A percentile compares a stretch with the other conserved stretches of the same genome.
phyloP scores from a whole-genome alignment of 2,797 vertebrate genomes.

The Gambusia yucatana region DNA sequence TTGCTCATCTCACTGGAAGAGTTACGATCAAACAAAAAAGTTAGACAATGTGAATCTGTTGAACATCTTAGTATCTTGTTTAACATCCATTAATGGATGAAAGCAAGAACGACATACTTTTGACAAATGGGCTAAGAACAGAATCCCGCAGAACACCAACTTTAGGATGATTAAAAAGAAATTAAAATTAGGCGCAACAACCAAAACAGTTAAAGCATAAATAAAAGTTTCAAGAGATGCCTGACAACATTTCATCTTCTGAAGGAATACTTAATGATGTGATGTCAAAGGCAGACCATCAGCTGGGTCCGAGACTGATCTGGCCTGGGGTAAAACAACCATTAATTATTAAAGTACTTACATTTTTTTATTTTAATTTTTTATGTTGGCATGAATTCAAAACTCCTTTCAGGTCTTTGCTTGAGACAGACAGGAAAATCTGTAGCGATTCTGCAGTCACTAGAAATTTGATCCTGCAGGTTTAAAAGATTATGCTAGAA shows the following conservation, averaged over 20 bases:
- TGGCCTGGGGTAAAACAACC: not conserved
- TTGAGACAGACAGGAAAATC: not conserved
- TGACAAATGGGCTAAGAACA: not conserved
- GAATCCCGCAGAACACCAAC: not conserved
- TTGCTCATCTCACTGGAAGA: not conserved
- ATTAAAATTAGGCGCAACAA: not conserved
- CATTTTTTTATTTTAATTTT: slow-evolving; percentile 7
- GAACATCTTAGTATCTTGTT: not conserved
- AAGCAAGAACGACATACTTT: not conserved
- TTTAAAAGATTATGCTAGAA: slow-evolving; percentile 3
- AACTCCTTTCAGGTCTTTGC: not conserved
- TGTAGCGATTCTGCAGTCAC: not conserved
- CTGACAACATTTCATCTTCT: not conserved
- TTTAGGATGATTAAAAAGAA: not conserved
- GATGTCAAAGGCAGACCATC: not conserved
- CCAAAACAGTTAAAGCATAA: not conserved
- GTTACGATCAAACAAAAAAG: not conserved
- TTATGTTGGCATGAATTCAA: not conserved
- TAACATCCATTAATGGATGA: not conserved
- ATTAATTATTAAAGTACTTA: not conserved
- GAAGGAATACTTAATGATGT: not conserved
- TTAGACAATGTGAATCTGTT: not conserved
- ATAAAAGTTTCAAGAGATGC: not conserved
- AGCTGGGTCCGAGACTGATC: too few relatives aligned
- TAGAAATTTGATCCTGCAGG: not conserved